Evolutionary conservation across 2,888 invertebrate genomes (phyloP), one percentile per base, ranked within the genome.

Genomic region (Eristalis tenax): DNA sequence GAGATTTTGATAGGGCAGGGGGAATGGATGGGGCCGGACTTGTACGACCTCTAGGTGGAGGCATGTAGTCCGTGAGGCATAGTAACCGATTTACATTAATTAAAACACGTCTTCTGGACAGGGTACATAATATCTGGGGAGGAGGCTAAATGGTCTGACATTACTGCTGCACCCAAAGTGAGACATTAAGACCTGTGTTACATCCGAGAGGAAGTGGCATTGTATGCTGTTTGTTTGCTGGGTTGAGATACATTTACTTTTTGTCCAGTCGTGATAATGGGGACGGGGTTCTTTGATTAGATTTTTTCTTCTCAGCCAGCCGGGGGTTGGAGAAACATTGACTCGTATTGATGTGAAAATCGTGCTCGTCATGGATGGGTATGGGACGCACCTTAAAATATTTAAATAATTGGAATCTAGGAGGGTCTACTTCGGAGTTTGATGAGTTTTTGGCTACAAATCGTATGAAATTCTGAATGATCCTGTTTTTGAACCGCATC

Each of bases 11-110:
- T 18, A 38, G 26, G 64, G 50, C 6, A 5, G 1, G 50, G 1
- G 26, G 26, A 3, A 1, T 26, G 26, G 3, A 26, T 26, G 26
- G 8, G 8, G 18, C 1, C 8, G 50, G 10, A 18, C 1, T 64
- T 71, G 66, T 59, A 59, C 40, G 22, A 68, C 50, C 18, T 18
- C 50, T 6, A 71, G 74, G 63, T 77, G 75, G 57, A 71, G 43
- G 32, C 43, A 18, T 18, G 50, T 38, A 66, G 32, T 65, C 56
- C 35, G 40, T 35, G 57, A 66, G 65, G 76, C 70, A 78, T 71
- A 50, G 71, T 43, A 32, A 71, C 74, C 74, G 74, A 86, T 86
- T 86, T 86, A 65, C 86, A 78, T 87, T 87, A 87, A 87, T 87
- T 87, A 83, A 83, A 79, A 87, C 83, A 79, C 78, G 71, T 87